Evolutionary conservation across 2,888 invertebrate species (phyloP).

Genomic region (Hypsopygia costalis): DNA sequence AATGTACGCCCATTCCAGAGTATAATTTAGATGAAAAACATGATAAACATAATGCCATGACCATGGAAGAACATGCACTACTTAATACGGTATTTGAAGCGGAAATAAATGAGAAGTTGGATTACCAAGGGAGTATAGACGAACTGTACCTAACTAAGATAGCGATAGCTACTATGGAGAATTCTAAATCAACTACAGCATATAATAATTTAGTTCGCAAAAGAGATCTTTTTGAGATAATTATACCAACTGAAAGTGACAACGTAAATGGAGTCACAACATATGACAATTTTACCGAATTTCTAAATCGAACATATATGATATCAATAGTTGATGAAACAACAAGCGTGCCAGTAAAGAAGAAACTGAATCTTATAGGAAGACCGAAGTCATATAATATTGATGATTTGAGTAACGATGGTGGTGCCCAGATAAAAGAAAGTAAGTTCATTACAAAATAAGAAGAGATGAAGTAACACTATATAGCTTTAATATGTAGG

Average conservation of each 20-base stretch:
- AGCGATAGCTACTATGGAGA: constrained; percentile 46
- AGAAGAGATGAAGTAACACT: no score
- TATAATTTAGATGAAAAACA: constrained; percentile 31
- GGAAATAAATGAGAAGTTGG: constrained; percentile 43
- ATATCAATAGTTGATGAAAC: background rate
- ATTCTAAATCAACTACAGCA: constrained; percentile 24
- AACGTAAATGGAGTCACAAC: background rate
- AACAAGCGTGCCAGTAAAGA: constrained; percentile 5
- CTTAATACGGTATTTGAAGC: constrained; percentile 51
- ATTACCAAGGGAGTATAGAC: constrained; percentile 48
- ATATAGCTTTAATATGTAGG: no score
- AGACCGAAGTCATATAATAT: constrained; percentile 56
- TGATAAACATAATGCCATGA: constrained; percentile 34
- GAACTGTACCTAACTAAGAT: constrained; percentile 55
- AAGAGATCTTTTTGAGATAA: constrained; percentile 28
- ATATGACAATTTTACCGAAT: background rate
- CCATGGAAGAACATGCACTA: constrained; percentile 47
- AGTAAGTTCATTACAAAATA: constrained; percentile 41
- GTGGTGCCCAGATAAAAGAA: constrained; percentile 24
- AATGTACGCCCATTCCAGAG: constrained; percentile 41
- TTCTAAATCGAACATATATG: no score
- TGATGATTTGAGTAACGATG: constrained; percentile 41
- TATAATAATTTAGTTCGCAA: constrained; percentile 40
- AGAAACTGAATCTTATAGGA: constrained; percentile 40
- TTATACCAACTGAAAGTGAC: background rate